Conservation (phyloP, 2,113 vertebrate genomes). For the Erythrolamprus reginae region DNA sequence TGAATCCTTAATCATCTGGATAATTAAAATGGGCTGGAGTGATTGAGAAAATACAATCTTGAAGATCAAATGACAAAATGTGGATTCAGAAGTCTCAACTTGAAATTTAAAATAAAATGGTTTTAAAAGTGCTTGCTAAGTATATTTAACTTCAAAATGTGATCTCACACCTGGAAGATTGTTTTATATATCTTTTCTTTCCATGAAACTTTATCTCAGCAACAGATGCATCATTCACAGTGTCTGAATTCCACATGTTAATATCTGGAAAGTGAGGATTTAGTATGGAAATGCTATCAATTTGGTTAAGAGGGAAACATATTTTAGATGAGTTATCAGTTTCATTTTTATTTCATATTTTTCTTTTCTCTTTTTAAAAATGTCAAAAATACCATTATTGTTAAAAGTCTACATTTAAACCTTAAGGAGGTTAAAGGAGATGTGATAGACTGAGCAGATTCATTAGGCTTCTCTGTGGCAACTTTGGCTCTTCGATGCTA, state of each 20-base stretch:
- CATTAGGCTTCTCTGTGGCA: slow-evolving; percentile 31
- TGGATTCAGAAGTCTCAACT: not conserved
- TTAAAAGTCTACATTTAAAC: not conserved
- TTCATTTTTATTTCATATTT: not conserved
- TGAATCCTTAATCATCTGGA: not conserved
- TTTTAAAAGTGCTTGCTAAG: not conserved
- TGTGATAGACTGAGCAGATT: slow-evolving; percentile 48
- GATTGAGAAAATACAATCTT: not conserved
- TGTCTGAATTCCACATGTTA: not conserved
- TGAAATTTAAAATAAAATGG: not conserved
- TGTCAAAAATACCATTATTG: not conserved
- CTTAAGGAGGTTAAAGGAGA: slow-evolving; percentile 6
- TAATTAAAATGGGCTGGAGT: not conserved
- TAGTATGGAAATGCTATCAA: not conserved
- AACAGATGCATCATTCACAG: not conserved
- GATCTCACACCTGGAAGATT: not conserved
- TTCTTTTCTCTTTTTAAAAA: fast-evolving
- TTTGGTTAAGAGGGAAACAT: not conserved
- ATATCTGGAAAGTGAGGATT: not conserved
- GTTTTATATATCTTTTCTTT: not conserved
- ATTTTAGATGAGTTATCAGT: not conserved
- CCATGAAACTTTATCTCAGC: not conserved
- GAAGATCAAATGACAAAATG: not conserved
- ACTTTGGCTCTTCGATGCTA: not conserved
- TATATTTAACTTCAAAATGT: not conserved